These are phyloP conservation scores for Actinia tenebrosa DNA, from an alignment of 64 coral and sea anemone genomes.

Conservation along the genomic window DNA sequence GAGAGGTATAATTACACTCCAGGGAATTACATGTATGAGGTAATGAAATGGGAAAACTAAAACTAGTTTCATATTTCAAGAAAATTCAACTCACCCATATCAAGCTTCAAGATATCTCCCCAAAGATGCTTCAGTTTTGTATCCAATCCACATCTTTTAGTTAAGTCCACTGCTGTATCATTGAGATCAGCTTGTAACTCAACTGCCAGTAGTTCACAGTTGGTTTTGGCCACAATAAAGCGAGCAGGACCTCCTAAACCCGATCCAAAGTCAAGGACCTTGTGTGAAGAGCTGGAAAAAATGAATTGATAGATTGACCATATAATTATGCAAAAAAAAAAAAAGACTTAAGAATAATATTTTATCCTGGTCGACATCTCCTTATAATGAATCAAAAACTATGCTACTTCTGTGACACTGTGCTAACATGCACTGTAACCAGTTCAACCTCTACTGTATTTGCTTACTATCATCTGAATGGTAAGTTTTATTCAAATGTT, in stretches of 20 bases:
- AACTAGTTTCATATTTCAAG: background rate
- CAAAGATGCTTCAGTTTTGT: constrained; percentile 43
- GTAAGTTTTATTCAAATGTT: no score
- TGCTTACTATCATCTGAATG: no score
- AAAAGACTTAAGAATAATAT: no score
- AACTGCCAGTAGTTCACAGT: constrained; percentile 51
- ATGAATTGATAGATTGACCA: background rate
- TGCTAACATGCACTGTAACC: no score
- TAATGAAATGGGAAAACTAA: no score
- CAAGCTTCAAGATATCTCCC: constrained; percentile 64
- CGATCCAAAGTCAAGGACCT: constrained; percentile 69
- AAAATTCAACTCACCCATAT: constrained; percentile 5
- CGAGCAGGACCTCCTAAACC: constrained; percentile 78
- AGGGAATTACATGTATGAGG: no score
- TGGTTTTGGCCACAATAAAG: constrained; percentile 40
- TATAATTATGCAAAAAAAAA: no score
- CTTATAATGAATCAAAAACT: no score
- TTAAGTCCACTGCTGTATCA: constrained; percentile 42
- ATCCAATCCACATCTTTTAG: constrained; percentile 48
- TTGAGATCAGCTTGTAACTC: constrained; percentile 74
- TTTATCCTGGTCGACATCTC: no score
- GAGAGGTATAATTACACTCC: no score
- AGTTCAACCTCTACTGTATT: no score
- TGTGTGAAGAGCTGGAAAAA: constrained; percentile 34
- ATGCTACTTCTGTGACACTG: no score